Base-by-base conservation (phyloP, 2,113 vertebrate genomes). In the Ophthalmolycus amberensis region DNA sequence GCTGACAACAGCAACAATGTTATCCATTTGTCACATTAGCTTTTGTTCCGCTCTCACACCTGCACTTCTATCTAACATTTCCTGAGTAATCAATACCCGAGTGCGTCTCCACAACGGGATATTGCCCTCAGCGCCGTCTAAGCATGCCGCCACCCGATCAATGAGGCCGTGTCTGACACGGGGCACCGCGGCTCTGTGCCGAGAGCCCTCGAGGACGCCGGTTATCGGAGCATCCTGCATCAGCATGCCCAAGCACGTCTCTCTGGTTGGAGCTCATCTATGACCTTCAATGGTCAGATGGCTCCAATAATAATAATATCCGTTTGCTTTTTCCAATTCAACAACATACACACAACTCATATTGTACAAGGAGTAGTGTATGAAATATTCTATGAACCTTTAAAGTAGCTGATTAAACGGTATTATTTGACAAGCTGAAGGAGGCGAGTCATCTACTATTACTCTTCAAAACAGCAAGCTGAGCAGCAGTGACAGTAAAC, bases 101-200 rank as follows among this genome's bases (percentile, higher is more conserved):
- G 22, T 2, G 15, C n/a, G 3, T 58, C 67, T 75, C 22, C 54
- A 60, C 59, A 54, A 38, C 16, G 15, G 25, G 59, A 40, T 16
- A 9, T 5, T 46, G 63, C 40, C 75, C 22, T 2, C 15, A 9
- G 37, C 4, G 10, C 62, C 80, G 80, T 87, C 63, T n/a, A 22
- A 59, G 75, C 52, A 52, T 6, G n/a, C 73, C 11, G 3, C 72
- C 40, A 40, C 34, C 68, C 29, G 22, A 89, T 89, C 67, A 22
- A 62, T 62, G 56, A 80, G 18, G 48, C 59, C 54, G 32, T 52
- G 59, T 65, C 68, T 80, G 77, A 75, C 22, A 81, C n/a, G 27
- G 63, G 80, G 86, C 77, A 29, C 82, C 9, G 22, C 40, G 1
- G 27, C 59, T 67, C 46, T 9, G 29, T 4, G 22, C 63, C 0